Evolutionary conservation across 2,797 vertebrate genomes (phyloP).

Genomic region (Momotus momota): DNA sequence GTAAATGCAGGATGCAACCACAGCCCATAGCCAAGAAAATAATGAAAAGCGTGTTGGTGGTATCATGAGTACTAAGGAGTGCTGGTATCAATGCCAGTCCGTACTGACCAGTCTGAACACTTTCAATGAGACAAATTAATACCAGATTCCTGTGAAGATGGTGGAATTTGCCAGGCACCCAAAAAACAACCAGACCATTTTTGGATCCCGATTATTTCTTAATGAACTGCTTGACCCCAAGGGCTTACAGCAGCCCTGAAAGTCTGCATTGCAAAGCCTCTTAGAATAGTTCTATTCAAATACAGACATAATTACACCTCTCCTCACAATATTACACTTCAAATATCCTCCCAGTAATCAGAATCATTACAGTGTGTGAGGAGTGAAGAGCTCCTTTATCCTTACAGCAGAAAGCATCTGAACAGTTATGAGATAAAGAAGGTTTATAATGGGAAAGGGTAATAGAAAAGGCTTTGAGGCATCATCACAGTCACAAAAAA

Average conservation of each 20-base stretch:
- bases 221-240: constrained; percentile 42
- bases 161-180: constrained; percentile 33
- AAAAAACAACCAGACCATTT: constrained; percentile 36
- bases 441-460: constrained; percentile 47
- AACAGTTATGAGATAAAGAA: constrained; percentile 12
- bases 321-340: constrained; percentile 51
- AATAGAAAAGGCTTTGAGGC: constrained; percentile 66
- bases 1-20: background rate
- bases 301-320: constrained; percentile 57
- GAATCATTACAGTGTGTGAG: constrained; percentile 47
- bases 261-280: constrained; percentile 28
- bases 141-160: constrained; percentile 23
- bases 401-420: constrained; percentile 40
- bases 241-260: constrained; percentile 6
- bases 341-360: constrained; percentile 53
- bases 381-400: constrained; percentile 70
- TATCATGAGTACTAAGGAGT: background rate
- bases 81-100: background rate
- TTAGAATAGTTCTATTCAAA: constrained; percentile 65
- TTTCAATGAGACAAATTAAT: constrained; percentile 3
- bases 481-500: constrained; percentile 21
- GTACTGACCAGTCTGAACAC: background rate
- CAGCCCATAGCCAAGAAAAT: background rate
- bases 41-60: background rate
- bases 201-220: constrained; percentile 34